A percentile compares a stretch with the other conserved stretches of the same genome.
Evolutionary conservation across 2,888 invertebrate genomes (phyloP).

Genomic region (Elegia similella): DNA sequence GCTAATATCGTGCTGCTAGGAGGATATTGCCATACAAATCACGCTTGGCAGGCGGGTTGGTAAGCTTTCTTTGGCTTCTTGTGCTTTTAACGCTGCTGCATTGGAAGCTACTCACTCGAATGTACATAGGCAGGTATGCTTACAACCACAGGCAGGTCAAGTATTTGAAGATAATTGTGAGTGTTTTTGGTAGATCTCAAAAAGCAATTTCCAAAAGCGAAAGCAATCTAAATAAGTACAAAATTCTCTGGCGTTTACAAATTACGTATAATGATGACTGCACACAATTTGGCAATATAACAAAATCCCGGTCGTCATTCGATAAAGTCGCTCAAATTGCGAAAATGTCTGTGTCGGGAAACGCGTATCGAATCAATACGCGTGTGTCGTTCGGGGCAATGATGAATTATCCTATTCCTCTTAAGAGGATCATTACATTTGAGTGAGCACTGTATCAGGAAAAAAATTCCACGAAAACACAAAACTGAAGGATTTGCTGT

Average conservation of each 20-base stretch:
- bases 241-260: neutral
- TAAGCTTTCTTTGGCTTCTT: no score
- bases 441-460: conserved; percentile 3
- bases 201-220: no score
- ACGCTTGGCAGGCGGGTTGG: no score
- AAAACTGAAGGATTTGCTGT: neutral
- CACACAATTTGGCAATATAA: conserved; percentile 2
- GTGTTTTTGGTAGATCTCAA: no score
- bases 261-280: neutral
- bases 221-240: neutral
- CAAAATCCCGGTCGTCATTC: neutral
- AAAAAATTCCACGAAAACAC: neutral
- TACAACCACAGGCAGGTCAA: no score
- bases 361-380: neutral
- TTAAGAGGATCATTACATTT: conserved; percentile 14
- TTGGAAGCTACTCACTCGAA: no score
- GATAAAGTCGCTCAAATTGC: neutral
- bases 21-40: no score
- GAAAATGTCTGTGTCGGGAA: conserved; percentile 5
- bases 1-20: no score
- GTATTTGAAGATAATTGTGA: no score
- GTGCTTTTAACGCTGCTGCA: no score
- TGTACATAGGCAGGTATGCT: no score
- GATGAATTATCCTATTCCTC: conserved; percentile 10
- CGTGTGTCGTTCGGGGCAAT: neutral